Conservation (phyloP, 2,888 invertebrate species). For the Diarsia mendica region DNA sequence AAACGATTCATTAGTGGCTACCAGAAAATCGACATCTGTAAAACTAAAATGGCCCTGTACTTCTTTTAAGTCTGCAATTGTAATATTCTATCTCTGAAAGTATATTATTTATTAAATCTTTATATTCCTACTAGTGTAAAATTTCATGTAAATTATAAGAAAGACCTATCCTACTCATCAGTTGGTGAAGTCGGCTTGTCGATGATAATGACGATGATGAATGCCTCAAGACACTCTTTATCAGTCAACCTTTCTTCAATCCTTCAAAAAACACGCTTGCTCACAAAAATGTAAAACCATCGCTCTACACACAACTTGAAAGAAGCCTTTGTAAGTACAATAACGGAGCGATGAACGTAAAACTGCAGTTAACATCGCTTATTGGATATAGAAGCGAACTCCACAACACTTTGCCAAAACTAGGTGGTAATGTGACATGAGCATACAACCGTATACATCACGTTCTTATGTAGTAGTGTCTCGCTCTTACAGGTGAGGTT, state of each 20-base stretch:
- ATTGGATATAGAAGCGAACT: conserved; percentile 31
- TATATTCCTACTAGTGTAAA: not conserved
- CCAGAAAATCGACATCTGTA: not conserved
- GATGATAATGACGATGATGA: too few relatives aligned
- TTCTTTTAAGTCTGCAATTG: not conserved
- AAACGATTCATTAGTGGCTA: not conserved
- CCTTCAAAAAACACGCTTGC: not conserved
- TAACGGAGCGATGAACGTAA: conserved; percentile 35
- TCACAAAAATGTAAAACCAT: conserved; percentile 20
- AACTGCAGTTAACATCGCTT: conserved; percentile 46
- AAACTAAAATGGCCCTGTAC: not conserved
- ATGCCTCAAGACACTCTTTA: not conserved
- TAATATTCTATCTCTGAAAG: not conserved
- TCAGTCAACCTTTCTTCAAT: not conserved
- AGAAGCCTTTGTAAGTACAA: conserved; percentile 41
- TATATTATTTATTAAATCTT: not conserved
- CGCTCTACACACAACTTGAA: not conserved
- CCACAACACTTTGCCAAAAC: conserved; percentile 18
- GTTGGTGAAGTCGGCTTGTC: too few relatives aligned
- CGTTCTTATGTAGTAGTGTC: not conserved
- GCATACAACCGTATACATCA: conserved; percentile 3
- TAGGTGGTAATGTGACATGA: conserved; percentile 19
- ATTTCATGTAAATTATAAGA: not conserved
- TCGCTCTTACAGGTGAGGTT: conserved; percentile 15
- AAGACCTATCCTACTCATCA: too few relatives aligned